Conservation (phyloP, 2,888 invertebrate genomes). For the Barypeithes pellucidus region DNA sequence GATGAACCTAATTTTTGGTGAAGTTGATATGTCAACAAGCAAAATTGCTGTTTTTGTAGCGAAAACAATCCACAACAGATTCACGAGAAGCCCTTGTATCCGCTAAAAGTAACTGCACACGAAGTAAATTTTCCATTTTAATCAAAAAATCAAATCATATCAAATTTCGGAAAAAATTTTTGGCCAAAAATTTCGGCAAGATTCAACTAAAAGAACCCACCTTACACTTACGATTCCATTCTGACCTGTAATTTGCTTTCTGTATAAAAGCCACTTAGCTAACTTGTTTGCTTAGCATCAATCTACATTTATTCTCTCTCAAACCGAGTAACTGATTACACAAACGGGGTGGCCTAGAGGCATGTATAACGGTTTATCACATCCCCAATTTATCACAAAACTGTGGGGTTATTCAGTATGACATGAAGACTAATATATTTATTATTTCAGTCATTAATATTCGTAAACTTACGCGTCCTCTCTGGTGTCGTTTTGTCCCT, state of each 20-base stretch:
- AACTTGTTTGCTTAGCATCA: slow-evolving; percentile 46
- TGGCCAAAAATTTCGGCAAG: no score
- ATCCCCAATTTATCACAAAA: slow-evolving; percentile 49
- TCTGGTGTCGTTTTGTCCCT: slow-evolving; percentile 30
- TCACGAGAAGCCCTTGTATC: no score
- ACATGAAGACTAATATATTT: slow-evolving; percentile 53
- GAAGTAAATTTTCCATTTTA: no score
- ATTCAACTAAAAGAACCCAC: no score
- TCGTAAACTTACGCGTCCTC: slow-evolving; percentile 36
- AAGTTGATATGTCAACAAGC: no score
- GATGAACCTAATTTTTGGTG: no score
- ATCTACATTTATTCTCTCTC: slow-evolving; percentile 40
- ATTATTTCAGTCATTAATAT: slow-evolving; percentile 52
- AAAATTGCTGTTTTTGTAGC: no score
- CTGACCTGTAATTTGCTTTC: slow-evolving; percentile 10
- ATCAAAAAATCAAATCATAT: no score
- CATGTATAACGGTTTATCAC: slow-evolving; percentile 49
- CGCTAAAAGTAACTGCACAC: no score
- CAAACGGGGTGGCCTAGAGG: slow-evolving; percentile 21
- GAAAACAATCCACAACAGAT: no score
- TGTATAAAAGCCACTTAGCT: slow-evolving; percentile 7
- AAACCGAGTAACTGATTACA: slow-evolving; percentile 43
- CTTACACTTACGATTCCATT: not conserved
- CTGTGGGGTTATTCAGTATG: slow-evolving; percentile 49
- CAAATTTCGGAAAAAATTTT: no score